Conservation (phyloP, 2,888 invertebrate genomes). For the Chironomus tentans region DNA sequence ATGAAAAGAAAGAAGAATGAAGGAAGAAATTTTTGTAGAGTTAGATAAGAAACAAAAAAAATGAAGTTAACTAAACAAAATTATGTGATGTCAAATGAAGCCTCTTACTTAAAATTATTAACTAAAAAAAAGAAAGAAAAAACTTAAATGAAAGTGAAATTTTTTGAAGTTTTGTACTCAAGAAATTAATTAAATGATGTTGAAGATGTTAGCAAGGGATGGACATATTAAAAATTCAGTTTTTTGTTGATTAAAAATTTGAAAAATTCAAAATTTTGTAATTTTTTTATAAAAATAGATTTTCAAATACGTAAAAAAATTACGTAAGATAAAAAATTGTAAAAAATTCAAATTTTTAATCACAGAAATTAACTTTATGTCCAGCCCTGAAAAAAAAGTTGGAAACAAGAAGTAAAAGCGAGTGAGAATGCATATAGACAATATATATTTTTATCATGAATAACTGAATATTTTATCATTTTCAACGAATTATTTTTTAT, state of each 20-base stretch:
- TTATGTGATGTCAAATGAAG: not conserved
- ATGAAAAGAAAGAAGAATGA: not conserved
- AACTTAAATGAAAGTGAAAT: not conserved
- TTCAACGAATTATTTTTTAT: conserved; percentile 7
- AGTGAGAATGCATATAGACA: not conserved
- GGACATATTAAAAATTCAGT: too few species aligned
- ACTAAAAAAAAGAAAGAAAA: not conserved
- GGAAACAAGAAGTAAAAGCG: not conserved
- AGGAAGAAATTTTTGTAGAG: not conserved
- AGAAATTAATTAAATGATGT: too few species aligned
- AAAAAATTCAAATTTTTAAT: too few species aligned
- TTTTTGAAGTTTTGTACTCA: too few species aligned
- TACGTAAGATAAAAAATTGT: too few species aligned
- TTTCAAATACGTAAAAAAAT: too few species aligned
- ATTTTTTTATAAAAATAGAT: too few species aligned
- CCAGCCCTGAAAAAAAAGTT: too few species aligned
- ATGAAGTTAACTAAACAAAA: not conserved
- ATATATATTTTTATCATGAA: not conserved
- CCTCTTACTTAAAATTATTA: not conserved
- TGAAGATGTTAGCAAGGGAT: too few species aligned
- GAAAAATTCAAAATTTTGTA: too few species aligned
- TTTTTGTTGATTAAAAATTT: too few species aligned
- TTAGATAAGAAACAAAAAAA: not conserved
- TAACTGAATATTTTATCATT: not conserved
- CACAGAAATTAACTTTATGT: too few species aligned